These are phyloP conservation scores for Esox niger DNA, from an alignment of 2,113 vertebrate species.

Conservation along the genomic window DNA sequence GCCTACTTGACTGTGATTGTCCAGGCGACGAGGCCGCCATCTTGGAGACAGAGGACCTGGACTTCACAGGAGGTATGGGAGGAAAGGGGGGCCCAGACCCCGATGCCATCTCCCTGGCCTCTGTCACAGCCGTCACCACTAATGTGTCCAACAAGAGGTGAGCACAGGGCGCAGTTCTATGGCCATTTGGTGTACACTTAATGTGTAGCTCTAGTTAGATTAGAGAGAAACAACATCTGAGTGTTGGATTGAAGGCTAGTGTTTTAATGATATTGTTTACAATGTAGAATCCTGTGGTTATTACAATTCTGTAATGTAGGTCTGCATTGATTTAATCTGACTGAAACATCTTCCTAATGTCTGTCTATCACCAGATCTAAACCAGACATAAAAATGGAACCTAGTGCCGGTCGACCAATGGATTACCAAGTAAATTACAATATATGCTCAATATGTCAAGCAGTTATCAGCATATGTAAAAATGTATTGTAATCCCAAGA, in stretches of 20 bases:
- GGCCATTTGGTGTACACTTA: background rate
- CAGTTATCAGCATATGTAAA: background rate
- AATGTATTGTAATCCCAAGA: background rate
- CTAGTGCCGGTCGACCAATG: constrained; percentile 87
- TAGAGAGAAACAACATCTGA: background rate
- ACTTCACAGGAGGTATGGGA: constrained; percentile 67
- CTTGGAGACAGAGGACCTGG: constrained; percentile 89
- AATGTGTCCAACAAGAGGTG: constrained; percentile 97
- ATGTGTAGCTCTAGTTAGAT: background rate
- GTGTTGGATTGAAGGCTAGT: background rate
- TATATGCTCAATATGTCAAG: background rate
- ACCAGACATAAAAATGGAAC: constrained; percentile 97
- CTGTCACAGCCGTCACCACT: constrained; percentile 93
- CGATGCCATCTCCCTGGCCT: constrained; percentile 89
- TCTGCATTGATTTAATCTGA: background rate
- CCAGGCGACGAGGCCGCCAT: constrained; percentile 87
- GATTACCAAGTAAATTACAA: constrained; percentile 86
- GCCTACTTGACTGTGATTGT: constrained; percentile 5
- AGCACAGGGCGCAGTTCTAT: constrained; percentile 12
- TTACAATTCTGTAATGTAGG: background rate
- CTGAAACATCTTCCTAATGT: background rate
- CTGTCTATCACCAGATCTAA: constrained; percentile 80
- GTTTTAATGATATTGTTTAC: no score
- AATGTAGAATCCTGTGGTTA: no score
- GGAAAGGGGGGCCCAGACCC: constrained; percentile 77